Evolutionary conservation across 2,888 invertebrate species (phyloP).

Genomic region (Graphium colonna): DNA sequence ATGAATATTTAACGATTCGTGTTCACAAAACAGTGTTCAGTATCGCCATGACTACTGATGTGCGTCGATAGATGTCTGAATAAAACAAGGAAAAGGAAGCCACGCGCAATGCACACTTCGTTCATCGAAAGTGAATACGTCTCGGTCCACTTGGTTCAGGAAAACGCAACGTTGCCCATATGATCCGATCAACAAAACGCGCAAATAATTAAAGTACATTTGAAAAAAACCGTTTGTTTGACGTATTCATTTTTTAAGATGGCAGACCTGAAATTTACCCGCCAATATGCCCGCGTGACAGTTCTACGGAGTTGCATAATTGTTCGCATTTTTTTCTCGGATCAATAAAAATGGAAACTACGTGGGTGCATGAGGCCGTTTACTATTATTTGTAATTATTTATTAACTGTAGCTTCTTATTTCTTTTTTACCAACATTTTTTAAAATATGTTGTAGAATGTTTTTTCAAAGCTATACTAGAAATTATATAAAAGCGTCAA

Average conservation of each 20-base stretch:
- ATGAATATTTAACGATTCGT: neutral
- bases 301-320: neutral
- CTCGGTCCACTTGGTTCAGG: constrained; percentile 31
- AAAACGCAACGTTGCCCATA: constrained; percentile 29
- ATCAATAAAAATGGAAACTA: neutral
- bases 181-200: constrained; percentile 3
- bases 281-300: neutral
- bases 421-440: too few species aligned
- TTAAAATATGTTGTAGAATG: too few species aligned
- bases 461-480: too few species aligned
- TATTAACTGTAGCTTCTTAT: too few species aligned
- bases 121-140: constrained; percentile 36
- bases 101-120: neutral
- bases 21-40: constrained; percentile 2
- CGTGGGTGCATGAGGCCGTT: neutral
- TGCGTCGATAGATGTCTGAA: constrained; percentile 20
- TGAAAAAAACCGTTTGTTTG: neutral
- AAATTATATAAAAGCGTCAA: too few species aligned
- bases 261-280: neutral
- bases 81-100: constrained; percentile 36
- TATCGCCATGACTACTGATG: constrained; percentile 6
- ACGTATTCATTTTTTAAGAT: neutral
- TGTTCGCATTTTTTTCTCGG: neutral
- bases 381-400: too few species aligned
- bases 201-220: neutral